Evolutionary conservation across 1,140 invertebrate species (phyloP).

Genomic region (Uloborus diversus): DNA sequence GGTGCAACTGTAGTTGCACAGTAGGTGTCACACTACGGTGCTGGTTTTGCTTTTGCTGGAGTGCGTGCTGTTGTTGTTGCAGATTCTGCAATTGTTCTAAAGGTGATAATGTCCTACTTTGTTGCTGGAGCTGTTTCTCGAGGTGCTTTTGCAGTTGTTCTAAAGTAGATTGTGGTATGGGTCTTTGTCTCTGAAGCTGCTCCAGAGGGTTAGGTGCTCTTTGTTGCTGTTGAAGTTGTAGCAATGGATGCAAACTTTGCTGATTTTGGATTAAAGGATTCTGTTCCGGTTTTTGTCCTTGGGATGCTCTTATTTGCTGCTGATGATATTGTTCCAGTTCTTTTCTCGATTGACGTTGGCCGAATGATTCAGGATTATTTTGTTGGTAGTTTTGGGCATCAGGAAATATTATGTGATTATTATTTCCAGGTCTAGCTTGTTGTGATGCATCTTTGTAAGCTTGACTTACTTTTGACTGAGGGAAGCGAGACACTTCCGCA

Average conservation of each 20-base stretch:
- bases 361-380: background rate
- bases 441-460: background rate
- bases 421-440: background rate
- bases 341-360: background rate
- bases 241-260: background rate
- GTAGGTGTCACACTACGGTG: background rate
- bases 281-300: background rate
- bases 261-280: background rate
- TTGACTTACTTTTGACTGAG: background rate
- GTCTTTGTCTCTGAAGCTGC: background rate
- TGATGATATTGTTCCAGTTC: too few species aligned
- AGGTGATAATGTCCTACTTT: background rate
- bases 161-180: background rate
- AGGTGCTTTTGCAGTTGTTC: too few species aligned
- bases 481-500: slow-evolving; percentile 1
- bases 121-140: too few species aligned
- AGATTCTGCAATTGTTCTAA: background rate
- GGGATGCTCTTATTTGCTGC: too few species aligned
- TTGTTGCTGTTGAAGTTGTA: background rate
- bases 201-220: background rate
- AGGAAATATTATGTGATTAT: background rate
- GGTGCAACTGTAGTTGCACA: background rate
- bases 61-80: background rate
- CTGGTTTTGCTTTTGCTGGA: background rate
- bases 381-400: background rate